These are phyloP conservation scores for Antheraea yamamai DNA, from an alignment of 2,888 invertebrate genomes.

Conservation along the genomic window DNA sequence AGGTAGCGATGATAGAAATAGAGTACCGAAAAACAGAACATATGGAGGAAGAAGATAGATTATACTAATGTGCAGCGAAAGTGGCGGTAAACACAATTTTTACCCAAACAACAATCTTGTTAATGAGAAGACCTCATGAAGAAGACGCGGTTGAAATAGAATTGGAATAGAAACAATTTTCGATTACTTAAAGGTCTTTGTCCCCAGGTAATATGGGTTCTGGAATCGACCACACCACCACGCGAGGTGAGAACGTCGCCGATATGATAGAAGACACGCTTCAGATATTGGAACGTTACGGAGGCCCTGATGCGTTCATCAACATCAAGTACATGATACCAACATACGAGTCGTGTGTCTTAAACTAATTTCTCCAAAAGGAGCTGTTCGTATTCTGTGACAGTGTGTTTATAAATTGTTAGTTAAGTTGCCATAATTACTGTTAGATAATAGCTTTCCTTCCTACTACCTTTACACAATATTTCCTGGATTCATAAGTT, in stretches of 20 bases:
- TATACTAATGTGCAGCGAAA: too few relatives aligned
- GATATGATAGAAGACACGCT: conserved; percentile 96
- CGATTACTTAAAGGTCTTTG: background rate
- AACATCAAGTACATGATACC: conserved; percentile 99
- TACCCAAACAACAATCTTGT: background rate
- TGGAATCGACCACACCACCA: conserved; percentile 94
- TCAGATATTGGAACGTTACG: conserved; percentile 94
- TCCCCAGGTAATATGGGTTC: conserved; percentile 92
- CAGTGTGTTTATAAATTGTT: background rate
- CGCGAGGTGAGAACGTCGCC: conserved; percentile 92
- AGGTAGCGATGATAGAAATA: too few relatives aligned
- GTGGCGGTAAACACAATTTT: background rate
- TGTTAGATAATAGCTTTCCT: background rate
- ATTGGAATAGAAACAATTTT: background rate
- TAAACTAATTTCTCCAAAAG: conserved; percentile 79
- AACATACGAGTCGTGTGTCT: conserved; percentile 96
- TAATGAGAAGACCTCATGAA: background rate
- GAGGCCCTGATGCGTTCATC: conserved; percentile 97
- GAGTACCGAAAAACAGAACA: too few relatives aligned
- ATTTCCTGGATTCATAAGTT: too few relatives aligned
- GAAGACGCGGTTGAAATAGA: background rate
- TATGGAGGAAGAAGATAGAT: too few relatives aligned
- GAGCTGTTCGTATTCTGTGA: background rate
- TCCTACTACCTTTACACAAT: background rate
- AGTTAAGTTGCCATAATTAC: background rate